These are phyloP conservation scores for Hybognathus amarus DNA, from an alignment of 2,797 vertebrate species.

Conservation along the genomic window DNA sequence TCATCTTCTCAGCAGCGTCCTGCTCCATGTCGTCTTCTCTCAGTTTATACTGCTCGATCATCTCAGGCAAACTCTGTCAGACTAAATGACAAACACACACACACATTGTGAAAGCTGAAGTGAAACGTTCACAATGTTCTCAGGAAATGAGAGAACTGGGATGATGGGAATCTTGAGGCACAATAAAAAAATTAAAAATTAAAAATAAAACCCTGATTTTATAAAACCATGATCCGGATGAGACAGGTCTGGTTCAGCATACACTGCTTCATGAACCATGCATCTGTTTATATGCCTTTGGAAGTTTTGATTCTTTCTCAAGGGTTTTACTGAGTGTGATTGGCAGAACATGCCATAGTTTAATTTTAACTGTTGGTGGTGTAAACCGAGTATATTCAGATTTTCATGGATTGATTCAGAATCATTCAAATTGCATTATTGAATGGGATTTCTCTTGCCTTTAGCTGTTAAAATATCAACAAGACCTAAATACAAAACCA, in stretches of 20 bases:
- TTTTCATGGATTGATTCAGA: neutral
- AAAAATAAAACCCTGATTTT: too few species aligned
- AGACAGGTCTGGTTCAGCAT: neutral
- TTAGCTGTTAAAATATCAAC: neutral
- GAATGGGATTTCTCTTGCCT: neutral
- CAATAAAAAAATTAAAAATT: too few species aligned
- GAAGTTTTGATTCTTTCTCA: neutral
- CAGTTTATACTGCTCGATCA: constrained; percentile 94
- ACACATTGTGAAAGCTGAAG: neutral
- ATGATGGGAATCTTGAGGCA: neutral
- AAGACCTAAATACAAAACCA: neutral
- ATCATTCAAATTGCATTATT: neutral
- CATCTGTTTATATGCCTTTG: neutral
- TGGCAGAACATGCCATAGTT: neutral
- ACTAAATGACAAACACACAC: constrained; percentile 67
- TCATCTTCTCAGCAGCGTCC: constrained; percentile 93
- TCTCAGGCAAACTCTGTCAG: constrained; percentile 90
- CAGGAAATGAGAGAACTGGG: neutral
- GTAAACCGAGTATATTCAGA: neutral
- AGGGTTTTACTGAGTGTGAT: neutral
- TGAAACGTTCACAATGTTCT: neutral
- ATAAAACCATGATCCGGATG: neutral
- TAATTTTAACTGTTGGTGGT: neutral
- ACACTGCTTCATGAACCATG: neutral
- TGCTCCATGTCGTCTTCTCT: constrained; percentile 98